Evolutionary conservation across 1,140 invertebrate genomes (phyloP), one percentile per base, ranked within the genome.

Genomic region (Neodiprion pinetum): DNA sequence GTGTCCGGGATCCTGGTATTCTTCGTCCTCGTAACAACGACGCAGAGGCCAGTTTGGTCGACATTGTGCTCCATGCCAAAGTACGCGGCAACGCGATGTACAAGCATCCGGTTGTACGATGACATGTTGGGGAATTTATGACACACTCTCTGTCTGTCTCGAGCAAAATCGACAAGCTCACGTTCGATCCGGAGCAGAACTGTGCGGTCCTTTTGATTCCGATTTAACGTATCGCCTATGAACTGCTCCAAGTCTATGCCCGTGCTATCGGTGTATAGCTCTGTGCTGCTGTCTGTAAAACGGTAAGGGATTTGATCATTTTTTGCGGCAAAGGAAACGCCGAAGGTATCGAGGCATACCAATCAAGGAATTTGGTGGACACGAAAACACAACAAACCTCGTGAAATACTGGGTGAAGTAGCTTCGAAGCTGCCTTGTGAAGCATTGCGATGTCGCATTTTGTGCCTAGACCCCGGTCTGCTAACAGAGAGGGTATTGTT

Each of bases 61-160:
- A 98, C 93, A 85, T 97, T 97, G 85, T 98, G 97, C 74, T 97
- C 96, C 89, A 99, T 93, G 67, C 96, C 96, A 87, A 98, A 98
- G 82, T 95, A 96, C 65, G 96, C 95, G 3, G 97, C 96, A 65
- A 96, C 95, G 40, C 97, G 93, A 89, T 98, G 97, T 8, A 98
- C 96, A 76, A 99, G 87, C 96, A 99, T 98, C 49, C 97, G 91
- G 79, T 98, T 96, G 89, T 98, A 98, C 65, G 96, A 97, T 65
- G 96, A 96, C 94, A 97, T 96, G 82, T 93, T 93, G 8, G 94
- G 94, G 90, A 98, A 98, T 81, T 95, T 96, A 76, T 94, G 93
- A 78, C 94, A 83, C 49, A 91, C 92, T 91, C 90, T 97, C 92
- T 93, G 93, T 67, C 92, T 92, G 80, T 98, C 96, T 83, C 94